These are phyloP conservation scores for Scaptomyza cyrtandrae DNA, from an alignment of 2,888 invertebrate genomes.

Conservation along the genomic window DNA sequence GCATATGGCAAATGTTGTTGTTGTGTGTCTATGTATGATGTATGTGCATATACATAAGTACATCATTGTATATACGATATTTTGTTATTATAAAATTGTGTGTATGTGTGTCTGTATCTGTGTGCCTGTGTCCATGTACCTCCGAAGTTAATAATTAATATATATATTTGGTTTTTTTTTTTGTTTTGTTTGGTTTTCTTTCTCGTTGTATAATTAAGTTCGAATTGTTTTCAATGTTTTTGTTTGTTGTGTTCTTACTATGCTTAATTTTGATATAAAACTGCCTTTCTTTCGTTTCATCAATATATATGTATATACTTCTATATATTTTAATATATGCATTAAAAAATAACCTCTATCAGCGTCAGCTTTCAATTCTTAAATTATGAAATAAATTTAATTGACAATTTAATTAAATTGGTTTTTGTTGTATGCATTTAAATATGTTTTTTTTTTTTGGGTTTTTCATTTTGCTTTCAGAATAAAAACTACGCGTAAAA, in stretches of 20 bases:
- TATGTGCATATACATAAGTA: neutral
- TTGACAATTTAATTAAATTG: conserved; percentile 80
- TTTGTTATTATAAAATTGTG: conserved; percentile 51
- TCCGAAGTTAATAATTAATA: conserved; percentile 63
- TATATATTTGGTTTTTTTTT: conserved; percentile 29
- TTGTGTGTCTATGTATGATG: conserved; percentile 16
- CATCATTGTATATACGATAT: conserved; percentile 40
- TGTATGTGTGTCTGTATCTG: conserved; percentile 32
- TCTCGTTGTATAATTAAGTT: conserved; percentile 83
- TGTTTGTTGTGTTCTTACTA: conserved; percentile 64
- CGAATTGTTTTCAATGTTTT: conserved; percentile 81
- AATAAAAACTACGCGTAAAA: conserved; percentile 79
- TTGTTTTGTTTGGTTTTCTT: conserved; percentile 46
- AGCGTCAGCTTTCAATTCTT: conserved; percentile 67
- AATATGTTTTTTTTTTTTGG: conserved; percentile 20
- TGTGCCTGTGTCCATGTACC: conserved; percentile 57
- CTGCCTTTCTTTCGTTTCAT: conserved; percentile 54
- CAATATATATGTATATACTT: conserved; percentile 52
- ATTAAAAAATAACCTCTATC: conserved; percentile 77
- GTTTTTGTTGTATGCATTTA: conserved; percentile 47
- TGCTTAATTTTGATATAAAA: conserved; percentile 76
- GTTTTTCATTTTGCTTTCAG: conserved; percentile 46
- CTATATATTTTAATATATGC: conserved; percentile 65
- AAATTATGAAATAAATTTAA: conserved; percentile 77
- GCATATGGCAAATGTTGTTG: conserved; percentile 54